A percentile compares a stretch with the other conserved stretches of the same genome.
phyloP scores from a whole-genome alignment of 2,113 vertebrate genomes.

The Sarotherodon lohbergeri region DNA sequence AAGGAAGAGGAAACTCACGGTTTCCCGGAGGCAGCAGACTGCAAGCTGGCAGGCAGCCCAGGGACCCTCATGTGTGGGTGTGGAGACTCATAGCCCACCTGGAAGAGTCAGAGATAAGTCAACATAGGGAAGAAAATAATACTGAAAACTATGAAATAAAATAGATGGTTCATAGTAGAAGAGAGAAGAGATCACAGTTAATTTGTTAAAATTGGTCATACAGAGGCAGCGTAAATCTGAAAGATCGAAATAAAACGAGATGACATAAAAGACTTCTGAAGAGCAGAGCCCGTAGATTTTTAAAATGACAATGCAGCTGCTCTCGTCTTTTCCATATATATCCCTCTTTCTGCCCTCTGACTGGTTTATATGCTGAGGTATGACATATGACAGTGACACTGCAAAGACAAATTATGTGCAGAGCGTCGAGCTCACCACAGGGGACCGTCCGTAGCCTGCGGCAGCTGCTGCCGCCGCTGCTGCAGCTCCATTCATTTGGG shows the following conservation, averaged over 20 bases:
- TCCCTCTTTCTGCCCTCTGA: background rate
- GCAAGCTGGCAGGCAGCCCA: constrained; percentile 76
- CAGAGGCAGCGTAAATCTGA: background rate
- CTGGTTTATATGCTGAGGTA: constrained; percentile 18
- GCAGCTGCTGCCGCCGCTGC: constrained; percentile 63
- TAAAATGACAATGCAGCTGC: background rate
- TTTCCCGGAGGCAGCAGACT: constrained; percentile 77
- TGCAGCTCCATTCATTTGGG: constrained; percentile 80
- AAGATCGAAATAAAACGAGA: constrained; percentile 1
- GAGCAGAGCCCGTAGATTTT: background rate
- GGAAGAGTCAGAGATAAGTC: background rate
- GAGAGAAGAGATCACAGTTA: background rate
- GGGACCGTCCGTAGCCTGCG: constrained; percentile 77
- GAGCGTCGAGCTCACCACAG: constrained; percentile 72
- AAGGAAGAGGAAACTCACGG: constrained; percentile 72
- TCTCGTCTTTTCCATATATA: background rate
- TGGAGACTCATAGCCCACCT: constrained; percentile 84
- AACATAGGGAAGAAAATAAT: background rate
- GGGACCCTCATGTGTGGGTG: constrained; percentile 84
- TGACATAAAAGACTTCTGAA: background rate
- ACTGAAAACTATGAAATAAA: background rate
- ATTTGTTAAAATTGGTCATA: background rate
- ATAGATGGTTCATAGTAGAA: background rate
- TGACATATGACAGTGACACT: constrained; percentile 36
- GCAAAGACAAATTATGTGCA: constrained; percentile 39